Conservation (phyloP, 2,888 invertebrate species). For the Orthonevra nobilis region DNA sequence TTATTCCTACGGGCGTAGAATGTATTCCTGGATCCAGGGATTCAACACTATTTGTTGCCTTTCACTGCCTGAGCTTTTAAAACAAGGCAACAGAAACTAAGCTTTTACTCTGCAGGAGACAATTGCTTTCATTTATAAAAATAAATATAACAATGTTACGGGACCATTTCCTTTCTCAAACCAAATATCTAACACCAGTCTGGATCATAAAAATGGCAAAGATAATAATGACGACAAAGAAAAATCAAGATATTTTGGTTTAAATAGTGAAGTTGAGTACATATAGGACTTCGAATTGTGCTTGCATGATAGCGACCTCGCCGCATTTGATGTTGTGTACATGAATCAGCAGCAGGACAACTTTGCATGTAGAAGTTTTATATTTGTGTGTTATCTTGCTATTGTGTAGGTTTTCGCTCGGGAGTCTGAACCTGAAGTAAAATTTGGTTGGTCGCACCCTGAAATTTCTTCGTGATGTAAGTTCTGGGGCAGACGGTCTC, state of each 20-base stretch:
- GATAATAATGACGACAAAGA: conserved; percentile 31
- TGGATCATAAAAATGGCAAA: conserved; percentile 45
- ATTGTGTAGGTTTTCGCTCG: conserved; percentile 61
- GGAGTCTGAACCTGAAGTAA: conserved; percentile 62
- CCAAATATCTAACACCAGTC: conserved; percentile 16
- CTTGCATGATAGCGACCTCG: conserved; percentile 59
- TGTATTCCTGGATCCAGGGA: conserved; percentile 55
- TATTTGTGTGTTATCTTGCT: conserved; percentile 36
- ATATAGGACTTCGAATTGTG: conserved; percentile 51
- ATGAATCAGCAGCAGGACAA: conserved; percentile 52
- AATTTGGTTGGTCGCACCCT: conserved; percentile 76
- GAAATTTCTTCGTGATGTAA: conserved; percentile 79
- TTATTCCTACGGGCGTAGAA: conserved; percentile 33
- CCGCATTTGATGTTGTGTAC: conserved; percentile 51
- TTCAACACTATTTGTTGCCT: background rate
- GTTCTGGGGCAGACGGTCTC: conserved; percentile 78
- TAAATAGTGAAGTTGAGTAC: conserved; percentile 49
- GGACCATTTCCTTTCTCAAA: conserved; percentile 17
- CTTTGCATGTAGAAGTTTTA: conserved; percentile 52
- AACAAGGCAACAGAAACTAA: background rate
- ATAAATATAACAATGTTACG: conserved; percentile 13
- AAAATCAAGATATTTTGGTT: conserved; percentile 52
- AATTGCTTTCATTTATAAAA: conserved; percentile 23
- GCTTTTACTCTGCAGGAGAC: conserved; percentile 39
- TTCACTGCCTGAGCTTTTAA: conserved; percentile 26